phyloP scores from a whole-genome alignment of 2,113 vertebrate genomes.

The Spilogale gracilis region DNA sequence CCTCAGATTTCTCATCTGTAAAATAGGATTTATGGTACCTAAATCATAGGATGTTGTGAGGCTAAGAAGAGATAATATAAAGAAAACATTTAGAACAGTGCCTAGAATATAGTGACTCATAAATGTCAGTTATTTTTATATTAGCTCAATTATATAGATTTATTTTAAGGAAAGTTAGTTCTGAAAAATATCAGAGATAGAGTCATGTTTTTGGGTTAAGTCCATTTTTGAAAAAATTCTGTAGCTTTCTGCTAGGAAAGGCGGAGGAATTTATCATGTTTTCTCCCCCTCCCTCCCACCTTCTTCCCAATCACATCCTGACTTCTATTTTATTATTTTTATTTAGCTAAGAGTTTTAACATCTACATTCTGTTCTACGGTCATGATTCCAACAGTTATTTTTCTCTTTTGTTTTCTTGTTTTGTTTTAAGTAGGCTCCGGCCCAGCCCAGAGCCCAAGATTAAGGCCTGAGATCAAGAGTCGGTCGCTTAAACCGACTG shows the following conservation, averaged over 20 bases:
- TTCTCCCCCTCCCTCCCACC: neutral
- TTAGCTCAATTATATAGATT: slow-evolving; percentile 18
- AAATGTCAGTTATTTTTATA: slow-evolving; percentile 41
- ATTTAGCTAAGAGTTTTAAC: neutral
- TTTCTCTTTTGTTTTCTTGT: neutral
- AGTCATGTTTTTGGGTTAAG: neutral
- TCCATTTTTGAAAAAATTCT: neutral
- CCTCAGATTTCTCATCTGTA: neutral
- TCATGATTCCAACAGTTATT: neutral
- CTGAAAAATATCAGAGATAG: neutral
- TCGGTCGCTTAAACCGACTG: neutral
- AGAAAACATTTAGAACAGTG: neutral
- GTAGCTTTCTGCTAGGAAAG: neutral
- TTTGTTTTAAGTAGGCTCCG: neutral
- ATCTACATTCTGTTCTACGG: neutral
- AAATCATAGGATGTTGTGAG: neutral
- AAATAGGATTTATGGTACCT: neutral
- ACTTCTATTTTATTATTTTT: neutral
- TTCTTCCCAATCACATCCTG: neutral
- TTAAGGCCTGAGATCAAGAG: neutral
- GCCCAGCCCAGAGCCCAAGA: neutral
- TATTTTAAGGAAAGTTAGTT: slow-evolving; percentile 3
- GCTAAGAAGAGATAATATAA: neutral
- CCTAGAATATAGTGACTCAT: neutral
- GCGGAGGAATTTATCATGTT: neutral